Evolutionary conservation across 2,888 invertebrate genomes (phyloP).

Genomic region (Eubasilissa splendida): DNA sequence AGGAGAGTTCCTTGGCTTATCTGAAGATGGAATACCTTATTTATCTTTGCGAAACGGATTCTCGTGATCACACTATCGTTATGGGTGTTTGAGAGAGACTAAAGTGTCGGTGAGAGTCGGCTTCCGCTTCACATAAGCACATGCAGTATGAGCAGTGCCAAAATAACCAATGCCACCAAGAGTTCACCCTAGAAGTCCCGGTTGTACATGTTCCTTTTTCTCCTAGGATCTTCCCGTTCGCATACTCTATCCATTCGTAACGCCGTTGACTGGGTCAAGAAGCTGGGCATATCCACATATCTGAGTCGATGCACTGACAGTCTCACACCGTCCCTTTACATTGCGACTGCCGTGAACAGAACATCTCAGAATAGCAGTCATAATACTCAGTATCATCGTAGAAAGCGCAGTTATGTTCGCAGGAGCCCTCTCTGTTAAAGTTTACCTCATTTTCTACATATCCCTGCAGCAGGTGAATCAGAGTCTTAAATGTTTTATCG

Average conservation of each 20-base stretch:
- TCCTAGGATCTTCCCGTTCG: slow-evolving; percentile 82
- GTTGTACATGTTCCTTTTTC: slow-evolving; percentile 71
- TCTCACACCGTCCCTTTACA: slow-evolving; percentile 83
- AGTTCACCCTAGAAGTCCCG: slow-evolving; percentile 78
- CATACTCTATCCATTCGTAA: slow-evolving; percentile 89
- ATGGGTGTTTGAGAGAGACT: slow-evolving; percentile 76
- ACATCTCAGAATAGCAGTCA: slow-evolving; percentile 78
- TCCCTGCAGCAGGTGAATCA: slow-evolving; percentile 87
- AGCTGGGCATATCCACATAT: slow-evolving; percentile 83
- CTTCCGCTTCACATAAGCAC: slow-evolving; percentile 87
- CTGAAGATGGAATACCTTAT: slow-evolving; percentile 86
- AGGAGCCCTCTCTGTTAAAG: slow-evolving; percentile 81
- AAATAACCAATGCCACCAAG: slow-evolving; percentile 93
- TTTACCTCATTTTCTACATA: slow-evolving; percentile 92
- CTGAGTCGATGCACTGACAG: slow-evolving; percentile 87
- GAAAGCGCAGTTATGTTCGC: slow-evolving; percentile 84
- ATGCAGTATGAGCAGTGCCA: slow-evolving; percentile 94
- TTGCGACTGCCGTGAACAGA: slow-evolving; percentile 76
- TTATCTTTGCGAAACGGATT: slow-evolving; percentile 80
- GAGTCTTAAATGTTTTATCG: slow-evolving; percentile 78
- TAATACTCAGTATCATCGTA: slow-evolving; percentile 81
- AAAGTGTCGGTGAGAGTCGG: slow-evolving; percentile 85
- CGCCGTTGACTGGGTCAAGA: slow-evolving; percentile 66
- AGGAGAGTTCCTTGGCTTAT: slow-evolving; percentile 83
- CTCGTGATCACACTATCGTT: slow-evolving; percentile 86